Base-by-base conservation (phyloP, 2,888 invertebrate species). In the Morpho achilles region DNA sequence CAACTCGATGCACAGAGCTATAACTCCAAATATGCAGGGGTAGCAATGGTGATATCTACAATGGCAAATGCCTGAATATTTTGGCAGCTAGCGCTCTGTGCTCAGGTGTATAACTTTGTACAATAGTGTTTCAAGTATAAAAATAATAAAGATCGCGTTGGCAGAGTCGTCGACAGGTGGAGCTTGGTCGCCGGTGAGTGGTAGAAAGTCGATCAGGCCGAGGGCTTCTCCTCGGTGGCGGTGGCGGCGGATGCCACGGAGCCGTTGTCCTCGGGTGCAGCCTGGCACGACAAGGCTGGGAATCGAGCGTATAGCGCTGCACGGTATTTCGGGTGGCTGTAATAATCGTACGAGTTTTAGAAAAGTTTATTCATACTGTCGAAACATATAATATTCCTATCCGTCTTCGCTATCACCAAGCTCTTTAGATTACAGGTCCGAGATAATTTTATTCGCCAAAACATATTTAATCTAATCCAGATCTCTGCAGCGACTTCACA, bases 281-380 rank as follows among this genome's bases (percentile, higher is more conserved):
- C 80, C 62, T 93, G 93, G 76, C 95, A 95, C 10, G 94, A 92
- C 73, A 96, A 88, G 61, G 94, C 93, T 41, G 96, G 96, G 92
- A 96, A 95, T 79, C 93, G 94, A 87, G 94, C 92, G 82, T 94
- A 93, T 64, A 97, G 88, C 46, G 94, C 96, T 59, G 93, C 93
- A 67, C 95, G 92, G 84, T 95, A 96, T 82, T 95, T 95, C 10
- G 95, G 95, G 85, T 96, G 95, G 77, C 95, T 95, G 79, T 10
- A 84, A 84, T 58, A 8, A 39, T 9, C 42, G 42, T 8, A 42
- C 8, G 42, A 42, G 8, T 42, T 8, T 8, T 42, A 42, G 8
- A 7, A 42, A 42, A 42, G 42, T 43, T 32, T 32, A 32, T 5
- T 32, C 5, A 5, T 32, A 32, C 5, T 32, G 32, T 32, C 5